phyloP scores from a whole-genome alignment of 1,140 invertebrate genomes.

The Phenacoccus solenopsis region DNA sequence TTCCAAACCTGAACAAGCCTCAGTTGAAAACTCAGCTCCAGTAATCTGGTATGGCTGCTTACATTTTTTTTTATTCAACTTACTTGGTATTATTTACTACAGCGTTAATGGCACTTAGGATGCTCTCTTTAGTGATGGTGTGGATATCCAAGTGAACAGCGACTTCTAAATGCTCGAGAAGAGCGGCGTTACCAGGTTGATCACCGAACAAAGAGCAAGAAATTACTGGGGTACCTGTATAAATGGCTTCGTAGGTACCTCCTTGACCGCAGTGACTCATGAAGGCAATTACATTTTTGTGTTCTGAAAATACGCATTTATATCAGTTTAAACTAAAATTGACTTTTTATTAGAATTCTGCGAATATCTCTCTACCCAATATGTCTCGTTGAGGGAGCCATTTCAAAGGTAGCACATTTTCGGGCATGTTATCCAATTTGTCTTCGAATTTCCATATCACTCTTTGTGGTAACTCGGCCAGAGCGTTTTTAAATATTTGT shows the following conservation, averaged over 20 bases:
- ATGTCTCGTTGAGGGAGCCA: conserved; percentile 51
- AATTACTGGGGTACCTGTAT: conserved; percentile 43
- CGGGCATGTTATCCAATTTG: conserved; percentile 34
- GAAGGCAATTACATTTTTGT: conserved; percentile 42
- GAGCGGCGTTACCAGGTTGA: conserved; percentile 30
- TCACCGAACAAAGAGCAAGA: conserved; percentile 46
- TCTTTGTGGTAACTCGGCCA: conserved; percentile 30
- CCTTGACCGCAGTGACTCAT: conserved; percentile 49
- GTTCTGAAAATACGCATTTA: no score
- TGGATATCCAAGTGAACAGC: conserved; percentile 15
- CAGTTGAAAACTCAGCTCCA: no score
- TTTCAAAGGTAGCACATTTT: conserved; percentile 43
- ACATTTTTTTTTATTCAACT: no score
- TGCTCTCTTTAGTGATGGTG: neutral
- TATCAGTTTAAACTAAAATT: no score
- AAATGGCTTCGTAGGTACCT: conserved; percentile 42
- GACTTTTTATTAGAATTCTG: no score
- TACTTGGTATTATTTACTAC: neutral
- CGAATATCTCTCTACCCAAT: conserved; percentile 35
- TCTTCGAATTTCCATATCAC: conserved; percentile 49
- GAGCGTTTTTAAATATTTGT: neutral
- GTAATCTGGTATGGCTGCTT: no score
- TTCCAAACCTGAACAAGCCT: no score
- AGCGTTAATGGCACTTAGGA: neutral
- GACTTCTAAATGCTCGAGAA: conserved; percentile 5